Conservation (phyloP, 2,113 vertebrate genomes). For the Strigops habroptila region DNA sequence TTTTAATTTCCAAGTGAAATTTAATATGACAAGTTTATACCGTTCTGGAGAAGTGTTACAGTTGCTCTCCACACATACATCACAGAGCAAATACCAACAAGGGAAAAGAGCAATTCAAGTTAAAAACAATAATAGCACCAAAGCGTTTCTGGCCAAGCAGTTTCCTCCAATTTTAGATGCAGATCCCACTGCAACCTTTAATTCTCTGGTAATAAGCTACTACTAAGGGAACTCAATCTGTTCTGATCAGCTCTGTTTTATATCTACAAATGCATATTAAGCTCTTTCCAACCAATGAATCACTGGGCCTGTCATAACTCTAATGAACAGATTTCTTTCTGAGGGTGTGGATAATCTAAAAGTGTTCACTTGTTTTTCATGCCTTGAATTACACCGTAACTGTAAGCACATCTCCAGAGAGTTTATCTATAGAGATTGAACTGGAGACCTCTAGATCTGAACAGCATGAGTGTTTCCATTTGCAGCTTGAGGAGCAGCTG, state of each 20-base stretch:
- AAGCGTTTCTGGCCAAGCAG: neutral
- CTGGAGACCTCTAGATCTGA: neutral
- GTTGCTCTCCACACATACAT: conserved; percentile 11
- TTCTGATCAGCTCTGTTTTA: conserved; percentile 46
- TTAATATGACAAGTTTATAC: conserved; percentile 59
- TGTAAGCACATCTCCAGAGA: neutral
- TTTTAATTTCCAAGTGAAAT: conserved; percentile 55
- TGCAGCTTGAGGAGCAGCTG: neutral
- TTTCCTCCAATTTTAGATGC: conserved; percentile 42
- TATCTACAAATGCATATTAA: conserved; percentile 12
- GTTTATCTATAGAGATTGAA: neutral
- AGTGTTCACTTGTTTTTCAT: neutral
- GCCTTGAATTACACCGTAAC: neutral
- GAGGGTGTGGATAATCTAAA: conserved; percentile 20
- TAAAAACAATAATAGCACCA: conserved; percentile 30
- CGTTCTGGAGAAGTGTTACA: conserved; percentile 20
- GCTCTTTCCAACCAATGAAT: conserved; percentile 17
- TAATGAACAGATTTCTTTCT: neutral
- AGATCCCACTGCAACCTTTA: conserved; percentile 57
- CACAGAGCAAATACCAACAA: conserved; percentile 24
- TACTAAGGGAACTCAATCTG: conserved; percentile 3
- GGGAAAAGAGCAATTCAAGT: conserved; percentile 48
- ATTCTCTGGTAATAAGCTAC: conserved; percentile 52
- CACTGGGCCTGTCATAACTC: conserved; percentile 6
- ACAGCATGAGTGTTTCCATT: neutral